Conservation (phyloP, 53 echinoderm and acorn worm species). For the Crossaster papposus region DNA sequence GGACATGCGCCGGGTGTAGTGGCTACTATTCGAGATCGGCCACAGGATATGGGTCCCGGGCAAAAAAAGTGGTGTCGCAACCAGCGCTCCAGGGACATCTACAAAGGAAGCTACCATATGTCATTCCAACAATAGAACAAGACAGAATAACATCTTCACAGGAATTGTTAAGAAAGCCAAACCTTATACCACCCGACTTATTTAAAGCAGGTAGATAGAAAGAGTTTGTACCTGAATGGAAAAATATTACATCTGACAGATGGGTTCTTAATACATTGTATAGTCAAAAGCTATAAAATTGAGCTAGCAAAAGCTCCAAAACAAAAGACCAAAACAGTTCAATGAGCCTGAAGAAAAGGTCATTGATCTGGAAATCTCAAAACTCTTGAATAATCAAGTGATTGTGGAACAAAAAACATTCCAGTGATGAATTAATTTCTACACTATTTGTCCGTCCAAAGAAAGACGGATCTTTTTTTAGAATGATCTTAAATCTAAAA, state of each 20-base stretch:
- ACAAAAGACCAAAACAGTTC: no score
- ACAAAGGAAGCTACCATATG: no score
- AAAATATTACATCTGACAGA: slow-evolving; percentile 30
- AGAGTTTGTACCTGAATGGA: slow-evolving; percentile 3
- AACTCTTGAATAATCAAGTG: not conserved
- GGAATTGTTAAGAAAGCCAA: no score
- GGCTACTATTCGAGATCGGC: not conserved
- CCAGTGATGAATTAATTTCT: slow-evolving; percentile 20
- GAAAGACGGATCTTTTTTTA: slow-evolving; percentile 14
- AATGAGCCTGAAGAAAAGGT: not conserved
- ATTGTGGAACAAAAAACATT: slow-evolving; percentile 55
- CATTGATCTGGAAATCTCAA: not conserved
- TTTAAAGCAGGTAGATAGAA: slow-evolving; percentile 44
- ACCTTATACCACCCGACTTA: no score
- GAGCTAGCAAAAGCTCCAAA: not conserved
- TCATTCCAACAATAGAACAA: not conserved
- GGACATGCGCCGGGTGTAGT: not conserved
- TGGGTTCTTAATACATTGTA: slow-evolving; percentile 15
- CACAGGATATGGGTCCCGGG: no score
- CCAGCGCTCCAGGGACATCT: no score
- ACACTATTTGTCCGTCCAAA: slow-evolving; percentile 33
- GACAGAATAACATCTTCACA: not conserved
- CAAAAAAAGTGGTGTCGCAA: no score
- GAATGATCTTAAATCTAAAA: slow-evolving; percentile 54
- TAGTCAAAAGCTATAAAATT: slow-evolving; percentile 23